These are phyloP conservation scores for Raja brachyura DNA, from an alignment of 2,113 vertebrate species.

Conservation along the genomic window DNA sequence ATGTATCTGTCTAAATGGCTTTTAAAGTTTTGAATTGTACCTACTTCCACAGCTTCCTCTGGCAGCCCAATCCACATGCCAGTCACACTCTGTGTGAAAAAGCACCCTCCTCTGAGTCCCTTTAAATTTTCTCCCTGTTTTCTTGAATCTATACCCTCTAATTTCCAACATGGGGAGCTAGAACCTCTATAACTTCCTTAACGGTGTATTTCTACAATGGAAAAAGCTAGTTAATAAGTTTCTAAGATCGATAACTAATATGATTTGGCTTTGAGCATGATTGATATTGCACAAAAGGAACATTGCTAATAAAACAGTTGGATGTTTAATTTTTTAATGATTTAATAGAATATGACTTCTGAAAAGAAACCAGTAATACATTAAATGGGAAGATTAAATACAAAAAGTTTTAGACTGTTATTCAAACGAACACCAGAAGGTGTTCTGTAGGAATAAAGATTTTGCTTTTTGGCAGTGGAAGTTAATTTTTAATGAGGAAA, in stretches of 20 bases:
- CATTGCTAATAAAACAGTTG: not conserved
- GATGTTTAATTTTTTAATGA: not conserved
- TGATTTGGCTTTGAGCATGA: not conserved
- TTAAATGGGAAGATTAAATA: not conserved
- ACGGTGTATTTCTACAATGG: not conserved
- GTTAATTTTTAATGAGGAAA: slow-evolving; percentile 23
- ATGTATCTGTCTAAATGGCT: no score
- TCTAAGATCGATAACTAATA: not conserved
- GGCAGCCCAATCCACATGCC: no score
- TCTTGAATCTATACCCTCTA: no score
- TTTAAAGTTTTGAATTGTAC: no score
- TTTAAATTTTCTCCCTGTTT: no score
- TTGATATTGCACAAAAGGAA: not conserved
- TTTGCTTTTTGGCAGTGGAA: not conserved
- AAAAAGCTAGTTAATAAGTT: not conserved
- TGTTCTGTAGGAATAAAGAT: not conserved
- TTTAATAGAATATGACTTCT: not conserved
- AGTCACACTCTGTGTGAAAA: no score
- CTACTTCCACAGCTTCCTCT: no score
- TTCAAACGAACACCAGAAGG: not conserved
- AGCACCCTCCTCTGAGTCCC: no score
- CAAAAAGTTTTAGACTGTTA: not conserved
- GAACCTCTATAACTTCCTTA: not conserved
- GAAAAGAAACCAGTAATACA: not conserved
- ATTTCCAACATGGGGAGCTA: not conserved